Evolutionary conservation across 2,888 invertebrate species (phyloP).

Genomic region (Epiperipatus broadwayi): DNA sequence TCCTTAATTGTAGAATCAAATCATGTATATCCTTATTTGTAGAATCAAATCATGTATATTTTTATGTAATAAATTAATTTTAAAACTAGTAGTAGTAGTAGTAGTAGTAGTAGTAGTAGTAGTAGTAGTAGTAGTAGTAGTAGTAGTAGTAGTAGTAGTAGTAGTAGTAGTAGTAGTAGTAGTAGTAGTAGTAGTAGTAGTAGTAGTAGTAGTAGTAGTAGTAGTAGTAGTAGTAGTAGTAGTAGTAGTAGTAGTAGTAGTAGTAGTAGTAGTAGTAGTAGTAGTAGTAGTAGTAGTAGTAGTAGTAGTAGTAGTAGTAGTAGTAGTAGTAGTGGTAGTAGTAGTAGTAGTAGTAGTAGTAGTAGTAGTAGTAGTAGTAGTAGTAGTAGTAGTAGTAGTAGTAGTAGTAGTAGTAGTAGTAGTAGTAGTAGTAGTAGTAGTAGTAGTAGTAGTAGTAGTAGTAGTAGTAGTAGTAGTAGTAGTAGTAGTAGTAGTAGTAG

Average conservation of each 20-base stretch:
- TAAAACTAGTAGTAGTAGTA: no score
- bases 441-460: no score
- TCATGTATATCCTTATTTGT: no score
- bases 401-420: no score
- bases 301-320: conserved; percentile 11
- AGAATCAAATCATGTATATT: no score
- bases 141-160: no score
- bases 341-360: background rate
- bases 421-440: no score
- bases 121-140: background rate
- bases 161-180: no score
- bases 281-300: conserved; percentile 10
- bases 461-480: no score
- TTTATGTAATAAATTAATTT: no score
- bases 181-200: background rate
- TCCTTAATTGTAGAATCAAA: no score
- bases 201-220: conserved; percentile 12
- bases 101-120: background rate
- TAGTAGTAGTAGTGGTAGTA: background rate
- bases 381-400: background rate
- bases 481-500: no score
- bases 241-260: conserved; percentile 12
- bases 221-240: conserved; percentile 12
- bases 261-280: conserved; percentile 11
- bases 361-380: background rate